A percentile compares a stretch with the other conserved stretches of the same genome.
Conservation (phyloP, 2,888 invertebrate genomes). For the Nemoura dubitans region DNA sequence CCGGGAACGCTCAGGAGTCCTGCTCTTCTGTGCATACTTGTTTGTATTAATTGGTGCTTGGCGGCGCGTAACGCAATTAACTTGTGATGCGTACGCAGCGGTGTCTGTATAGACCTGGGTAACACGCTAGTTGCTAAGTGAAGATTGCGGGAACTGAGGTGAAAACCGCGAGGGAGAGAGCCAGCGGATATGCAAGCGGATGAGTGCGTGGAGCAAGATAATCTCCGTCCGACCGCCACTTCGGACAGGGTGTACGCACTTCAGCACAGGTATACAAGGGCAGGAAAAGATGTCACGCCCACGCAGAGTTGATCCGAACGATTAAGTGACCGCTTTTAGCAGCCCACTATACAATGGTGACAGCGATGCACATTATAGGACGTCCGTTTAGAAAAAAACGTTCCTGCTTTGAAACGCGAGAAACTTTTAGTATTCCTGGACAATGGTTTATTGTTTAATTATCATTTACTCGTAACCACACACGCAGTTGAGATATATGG, state of each 20-base stretch:
- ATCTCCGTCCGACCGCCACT: neutral
- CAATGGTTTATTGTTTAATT: neutral
- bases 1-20: neutral
- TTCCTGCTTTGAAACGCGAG: neutral
- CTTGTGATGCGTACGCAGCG: constrained; percentile 26
- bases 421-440: neutral
- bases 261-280: neutral
- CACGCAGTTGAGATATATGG: neutral
- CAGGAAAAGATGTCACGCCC: neutral
- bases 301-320: neutral
- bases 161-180: neutral
- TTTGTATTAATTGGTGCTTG: constrained; percentile 40
- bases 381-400: neutral
- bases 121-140: constrained; percentile 33
- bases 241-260: neutral
- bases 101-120: neutral
- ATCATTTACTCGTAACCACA: neutral
- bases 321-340: neutral
- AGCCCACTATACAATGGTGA: neutral
- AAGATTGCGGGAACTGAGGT: neutral
- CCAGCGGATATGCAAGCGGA: too few relatives aligned
- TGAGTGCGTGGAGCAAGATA: neutral
- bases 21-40: constrained; percentile 31
- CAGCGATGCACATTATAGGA: neutral
- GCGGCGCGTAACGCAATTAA: constrained; percentile 38